A percentile compares a stretch with the other conserved stretches of the same genome.
Conservation (phyloP, 2,888 invertebrate genomes). For the Strigamia transsilvanica region DNA sequence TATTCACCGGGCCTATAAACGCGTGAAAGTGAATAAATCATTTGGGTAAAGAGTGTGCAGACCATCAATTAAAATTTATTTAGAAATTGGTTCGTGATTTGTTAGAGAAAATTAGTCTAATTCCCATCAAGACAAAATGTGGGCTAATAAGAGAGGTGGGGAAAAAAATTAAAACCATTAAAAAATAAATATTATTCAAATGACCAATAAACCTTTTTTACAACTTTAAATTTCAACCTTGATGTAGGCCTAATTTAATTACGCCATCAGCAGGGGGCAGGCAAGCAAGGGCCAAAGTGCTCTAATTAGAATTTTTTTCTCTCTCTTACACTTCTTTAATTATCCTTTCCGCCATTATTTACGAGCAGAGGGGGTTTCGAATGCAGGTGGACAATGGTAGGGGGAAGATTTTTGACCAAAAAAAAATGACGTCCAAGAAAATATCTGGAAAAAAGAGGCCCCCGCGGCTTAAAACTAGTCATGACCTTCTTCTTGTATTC, state of each 20-base stretch:
- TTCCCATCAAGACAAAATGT: slow-evolving; percentile 15
- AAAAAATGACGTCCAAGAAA: slow-evolving; percentile 21
- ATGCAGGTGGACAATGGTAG: slow-evolving; percentile 4
- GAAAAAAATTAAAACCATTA: not conserved
- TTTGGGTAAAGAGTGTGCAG: slow-evolving; percentile 7
- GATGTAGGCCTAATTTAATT: slow-evolving; percentile 34
- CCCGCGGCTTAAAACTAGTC: slow-evolving; percentile 20
- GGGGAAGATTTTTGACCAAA: not conserved
- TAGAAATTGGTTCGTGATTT: slow-evolving; percentile 28
- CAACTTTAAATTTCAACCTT: slow-evolving; percentile 28
- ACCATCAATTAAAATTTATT: slow-evolving; percentile 40
- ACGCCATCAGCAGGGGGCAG: slow-evolving; percentile 34
- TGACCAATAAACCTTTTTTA: slow-evolving; percentile 34
- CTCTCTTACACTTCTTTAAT: slow-evolving; percentile 35
- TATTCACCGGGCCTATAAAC: slow-evolving; percentile 36
- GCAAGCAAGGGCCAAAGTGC: slow-evolving; percentile 25
- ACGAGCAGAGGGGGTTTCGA: slow-evolving; percentile 6
- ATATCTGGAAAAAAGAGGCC: not conserved
- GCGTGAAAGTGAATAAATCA: slow-evolving; percentile 42
- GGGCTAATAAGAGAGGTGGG: not conserved
- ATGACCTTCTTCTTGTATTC: slow-evolving; percentile 39
- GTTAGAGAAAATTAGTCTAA: slow-evolving; percentile 25
- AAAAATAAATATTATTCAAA: slow-evolving; percentile 15
- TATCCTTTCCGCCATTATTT: slow-evolving; percentile 28
- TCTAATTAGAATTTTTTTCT: slow-evolving; percentile 33